Conservation (phyloP, 2,797 vertebrate genomes). For the Pteronotus mesoamericanus region DNA sequence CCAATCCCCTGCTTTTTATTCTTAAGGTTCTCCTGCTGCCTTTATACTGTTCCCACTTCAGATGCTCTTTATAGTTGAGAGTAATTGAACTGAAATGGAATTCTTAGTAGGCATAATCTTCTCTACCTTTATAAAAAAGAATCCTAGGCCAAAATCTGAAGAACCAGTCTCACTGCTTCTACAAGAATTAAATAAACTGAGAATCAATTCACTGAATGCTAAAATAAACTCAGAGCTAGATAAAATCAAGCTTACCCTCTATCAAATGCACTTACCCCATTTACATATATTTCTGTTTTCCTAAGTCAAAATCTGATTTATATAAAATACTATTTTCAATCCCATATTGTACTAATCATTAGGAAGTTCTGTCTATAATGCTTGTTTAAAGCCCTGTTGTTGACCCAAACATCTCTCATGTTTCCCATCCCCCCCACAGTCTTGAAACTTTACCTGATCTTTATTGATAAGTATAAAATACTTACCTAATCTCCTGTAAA, state of each 20-base stretch:
- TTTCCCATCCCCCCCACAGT: background rate
- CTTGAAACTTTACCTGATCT: background rate
- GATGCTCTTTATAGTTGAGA: background rate
- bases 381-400: background rate
- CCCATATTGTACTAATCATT: background rate
- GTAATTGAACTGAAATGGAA: constrained; percentile 59
- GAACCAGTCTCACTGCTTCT: background rate
- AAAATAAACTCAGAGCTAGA: background rate
- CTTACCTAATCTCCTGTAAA: background rate
- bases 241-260: background rate
- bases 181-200: constrained; percentile 37
- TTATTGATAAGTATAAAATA: background rate
- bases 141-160: constrained; percentile 23
- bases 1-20: background rate
- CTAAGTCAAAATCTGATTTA: background rate
- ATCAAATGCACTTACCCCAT: background rate
- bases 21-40: background rate
- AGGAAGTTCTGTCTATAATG: background rate
- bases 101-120: constrained; percentile 45
- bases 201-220: background rate
- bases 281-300: background rate
- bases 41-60: background rate
- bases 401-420: background rate
- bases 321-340: background rate
- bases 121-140: constrained; percentile 42